Evolutionary conservation across 2,113 vertebrate species (phyloP), one percentile per base, ranked within the genome.

Genomic region (Galemys pyrenaicus): DNA sequence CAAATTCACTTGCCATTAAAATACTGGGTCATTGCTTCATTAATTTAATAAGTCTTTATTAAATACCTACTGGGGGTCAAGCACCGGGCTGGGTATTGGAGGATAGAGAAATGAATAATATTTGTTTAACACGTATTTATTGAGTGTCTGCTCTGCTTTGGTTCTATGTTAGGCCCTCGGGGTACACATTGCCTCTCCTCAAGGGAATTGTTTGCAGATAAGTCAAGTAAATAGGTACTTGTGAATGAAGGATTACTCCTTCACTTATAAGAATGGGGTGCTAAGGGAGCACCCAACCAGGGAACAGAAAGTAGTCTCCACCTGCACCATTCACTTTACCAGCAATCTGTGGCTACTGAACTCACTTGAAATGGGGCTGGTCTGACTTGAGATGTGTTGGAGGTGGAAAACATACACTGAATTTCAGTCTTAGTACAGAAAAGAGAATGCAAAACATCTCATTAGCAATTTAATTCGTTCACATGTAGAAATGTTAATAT

Each of bases 21-120:
- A 92, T 60, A 77, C 51, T 2, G 73, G 85, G 87, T 84, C 56
- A 84, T 93, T 92, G 87, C 92, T 96, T 94, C 87, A 90, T 92
- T 96, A 90, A 82, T 87, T 89, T 93, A 92, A 84, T 88, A 92
- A 68, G 84, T 81, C 75, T 96, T 97, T 90, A 97, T 93, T 96
- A 95, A 97, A 92, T 93, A 71, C 68, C 92, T 92, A 90, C 93
- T 81, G 80, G 94, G 71, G 89, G 90, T 92, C 95, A 96, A 80
- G 75, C 86, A 30, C 87, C 54, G 89, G 91, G 82, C 73, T 70
- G 11, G 54, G 56, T 80, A 35, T 46, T 71, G n/a, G 54, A 37
- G 80, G 92, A 56, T 10, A 82, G 79, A 92, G 90, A 89, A 91
- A 89, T 64, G 73, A 91, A 84, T 88, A 89, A 83, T 87, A 85